A percentile compares a stretch with the other conserved stretches of the same genome.
phyloP scores from a whole-genome alignment of 1,140 invertebrate species.

The Lerema accius region DNA sequence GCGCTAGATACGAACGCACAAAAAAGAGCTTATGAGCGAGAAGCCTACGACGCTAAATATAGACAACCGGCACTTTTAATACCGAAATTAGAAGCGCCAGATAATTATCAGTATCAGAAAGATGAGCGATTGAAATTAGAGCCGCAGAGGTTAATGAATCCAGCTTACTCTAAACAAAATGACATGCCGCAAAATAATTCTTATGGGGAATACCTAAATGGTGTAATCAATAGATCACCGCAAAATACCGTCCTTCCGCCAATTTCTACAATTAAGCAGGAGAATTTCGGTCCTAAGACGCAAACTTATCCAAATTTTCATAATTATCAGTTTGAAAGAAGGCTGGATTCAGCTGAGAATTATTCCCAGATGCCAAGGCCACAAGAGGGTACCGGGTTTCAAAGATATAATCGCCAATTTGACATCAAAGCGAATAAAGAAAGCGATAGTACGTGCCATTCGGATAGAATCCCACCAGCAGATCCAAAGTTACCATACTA shows the following conservation, averaged over 20 bases:
- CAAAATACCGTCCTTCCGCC: conserved; percentile 74
- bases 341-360: conserved; percentile 47
- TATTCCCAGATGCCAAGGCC: conserved; percentile 57
- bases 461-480: conserved; percentile 39
- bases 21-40: conserved; percentile 68
- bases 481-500: conserved; percentile 75
- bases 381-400: conserved; percentile 72
- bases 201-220: conserved; percentile 65
- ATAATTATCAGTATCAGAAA: conserved; percentile 72
- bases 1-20: conserved; percentile 67
- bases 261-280: conserved; percentile 81
- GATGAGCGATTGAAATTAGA: conserved; percentile 66
- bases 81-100: conserved; percentile 76
- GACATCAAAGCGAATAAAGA: conserved; percentile 54
- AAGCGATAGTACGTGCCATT: conserved; percentile 45
- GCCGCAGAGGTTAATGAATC: conserved; percentile 47
- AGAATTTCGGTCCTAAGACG: conserved; percentile 66
- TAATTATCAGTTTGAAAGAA: conserved; percentile 58
- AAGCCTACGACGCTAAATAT: conserved; percentile 70
- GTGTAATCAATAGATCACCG: conserved; percentile 46
- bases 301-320: conserved; percentile 62
- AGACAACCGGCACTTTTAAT: conserved; percentile 72
- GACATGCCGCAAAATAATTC: conserved; percentile 44
- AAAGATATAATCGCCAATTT: conserved; percentile 68
- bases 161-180: conserved; percentile 58